A percentile compares a stretch with the other conserved stretches of the same genome.
phyloP scores from a whole-genome alignment of 1,140 invertebrate genomes.

The Pemphigus obesinymphae region DNA sequence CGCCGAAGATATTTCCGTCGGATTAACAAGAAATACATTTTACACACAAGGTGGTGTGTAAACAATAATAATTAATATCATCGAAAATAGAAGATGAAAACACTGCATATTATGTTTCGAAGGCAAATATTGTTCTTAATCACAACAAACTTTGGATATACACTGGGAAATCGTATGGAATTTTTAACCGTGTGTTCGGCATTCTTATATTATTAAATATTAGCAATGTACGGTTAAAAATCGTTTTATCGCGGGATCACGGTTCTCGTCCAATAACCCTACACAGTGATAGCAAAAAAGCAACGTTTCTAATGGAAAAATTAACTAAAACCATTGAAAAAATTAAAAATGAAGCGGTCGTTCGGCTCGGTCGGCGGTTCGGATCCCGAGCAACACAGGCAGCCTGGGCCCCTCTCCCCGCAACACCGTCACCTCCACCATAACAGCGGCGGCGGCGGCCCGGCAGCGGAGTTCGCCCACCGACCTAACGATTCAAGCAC shows the following conservation, averaged over 20 bases:
- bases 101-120: not conserved
- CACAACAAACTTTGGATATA: not conserved
- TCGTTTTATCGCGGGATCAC: not conserved
- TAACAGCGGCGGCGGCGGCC: conserved; percentile 40
- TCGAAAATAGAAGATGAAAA: not conserved
- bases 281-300: not conserved
- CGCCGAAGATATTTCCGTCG: not conserved
- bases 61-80: not conserved
- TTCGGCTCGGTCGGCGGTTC: conserved; percentile 42
- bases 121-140: too few species aligned
- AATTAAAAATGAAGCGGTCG: not conserved
- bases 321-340: not conserved
- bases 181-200: not conserved
- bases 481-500: conserved; percentile 30
- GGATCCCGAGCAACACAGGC: conserved; percentile 39
- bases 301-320: not conserved
- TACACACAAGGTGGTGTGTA: not conserved
- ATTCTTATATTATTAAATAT: too few species aligned
- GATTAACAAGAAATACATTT: not conserved
- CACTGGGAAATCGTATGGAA: not conserved
- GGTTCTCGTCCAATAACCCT: too few species aligned
- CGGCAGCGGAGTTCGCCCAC: conserved; percentile 26
- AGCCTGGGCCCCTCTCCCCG: conserved; percentile 15
- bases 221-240: not conserved
- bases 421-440: conserved; percentile 39